A percentile compares a stretch with the other conserved stretches of the same genome.
Conservation (phyloP, 2,113 vertebrate species). For the Anoplopoma fimbria region DNA sequence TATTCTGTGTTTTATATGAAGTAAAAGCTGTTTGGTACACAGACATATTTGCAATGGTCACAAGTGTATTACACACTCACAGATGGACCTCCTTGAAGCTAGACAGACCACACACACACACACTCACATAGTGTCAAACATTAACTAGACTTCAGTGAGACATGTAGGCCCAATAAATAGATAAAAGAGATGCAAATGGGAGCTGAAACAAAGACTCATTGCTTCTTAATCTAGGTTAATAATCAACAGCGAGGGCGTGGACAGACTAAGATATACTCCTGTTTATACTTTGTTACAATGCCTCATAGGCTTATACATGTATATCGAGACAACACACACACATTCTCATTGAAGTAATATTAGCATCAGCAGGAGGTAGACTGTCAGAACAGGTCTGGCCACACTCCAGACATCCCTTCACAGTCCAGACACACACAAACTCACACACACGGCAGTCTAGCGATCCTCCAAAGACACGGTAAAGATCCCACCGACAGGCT, state of each 20-base stretch:
- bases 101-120: conserved; percentile 41
- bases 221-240: background rate
- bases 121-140: conserved; percentile 41
- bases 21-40: background rate
- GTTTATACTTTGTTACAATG: conserved; percentile 18
- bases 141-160: conserved; percentile 58
- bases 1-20: background rate
- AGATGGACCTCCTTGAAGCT: conserved; percentile 48
- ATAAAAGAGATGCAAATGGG: conserved; percentile 34
- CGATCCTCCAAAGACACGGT: conserved; percentile 25
- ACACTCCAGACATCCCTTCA: conserved; percentile 49
- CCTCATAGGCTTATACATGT: background rate
- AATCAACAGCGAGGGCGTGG: conserved; percentile 32
- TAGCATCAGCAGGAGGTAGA: conserved; percentile 34
- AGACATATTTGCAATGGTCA: conserved; percentile 1
- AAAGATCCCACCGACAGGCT: conserved; percentile 31
- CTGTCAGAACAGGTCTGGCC: conserved; percentile 57
- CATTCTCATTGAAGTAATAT: conserved; percentile 12
- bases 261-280: conserved; percentile 2
- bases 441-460: conserved; percentile 21
- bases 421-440: conserved; percentile 13
- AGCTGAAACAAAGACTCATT: conserved; percentile 36
- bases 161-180: conserved; percentile 56
- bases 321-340: background rate
- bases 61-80: conserved; percentile 26